Evolutionary conservation across 64 coral and sea anemone genomes (phyloP).

Genomic region (Catalaphyllia jardinei): DNA sequence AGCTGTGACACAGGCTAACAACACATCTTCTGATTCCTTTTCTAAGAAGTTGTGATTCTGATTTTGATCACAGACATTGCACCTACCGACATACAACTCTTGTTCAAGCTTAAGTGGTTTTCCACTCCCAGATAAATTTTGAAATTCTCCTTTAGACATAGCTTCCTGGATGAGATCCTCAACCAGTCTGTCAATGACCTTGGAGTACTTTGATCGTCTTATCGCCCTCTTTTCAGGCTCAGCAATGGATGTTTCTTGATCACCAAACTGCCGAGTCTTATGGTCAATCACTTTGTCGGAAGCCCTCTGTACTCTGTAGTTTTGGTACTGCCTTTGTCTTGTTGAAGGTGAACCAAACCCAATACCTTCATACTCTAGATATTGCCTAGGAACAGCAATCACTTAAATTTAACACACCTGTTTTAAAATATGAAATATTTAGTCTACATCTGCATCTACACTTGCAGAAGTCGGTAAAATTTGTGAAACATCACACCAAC

Average conservation of each 20-base stretch:
- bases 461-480: no score
- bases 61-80: background rate
- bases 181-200: conserved; percentile 86
- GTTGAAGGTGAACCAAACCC: conserved; percentile 74
- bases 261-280: conserved; percentile 69
- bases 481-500: no score
- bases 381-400: conserved; percentile 45
- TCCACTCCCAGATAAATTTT: conserved; percentile 83
- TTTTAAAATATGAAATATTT: background rate
- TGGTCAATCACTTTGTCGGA: conserved; percentile 74
- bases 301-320: conserved; percentile 79
- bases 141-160: conserved; percentile 90
- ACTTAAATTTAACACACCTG: background rate
- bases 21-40: no score
- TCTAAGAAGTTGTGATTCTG: no score
- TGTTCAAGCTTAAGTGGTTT: conserved; percentile 70
- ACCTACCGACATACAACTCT: conserved; percentile 75
- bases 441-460: no score
- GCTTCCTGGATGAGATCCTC: conserved; percentile 88
- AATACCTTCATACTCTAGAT: conserved; percentile 80
- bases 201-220: conserved; percentile 61
- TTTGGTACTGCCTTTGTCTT: conserved; percentile 76
- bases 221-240: conserved; percentile 85
- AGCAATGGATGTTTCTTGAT: conserved; percentile 89
- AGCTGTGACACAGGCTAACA: no score